Evolutionary conservation across 1,140 invertebrate species (phyloP), one percentile per base, ranked within the genome.

Genomic region (Brachionus rotundiformis): DNA sequence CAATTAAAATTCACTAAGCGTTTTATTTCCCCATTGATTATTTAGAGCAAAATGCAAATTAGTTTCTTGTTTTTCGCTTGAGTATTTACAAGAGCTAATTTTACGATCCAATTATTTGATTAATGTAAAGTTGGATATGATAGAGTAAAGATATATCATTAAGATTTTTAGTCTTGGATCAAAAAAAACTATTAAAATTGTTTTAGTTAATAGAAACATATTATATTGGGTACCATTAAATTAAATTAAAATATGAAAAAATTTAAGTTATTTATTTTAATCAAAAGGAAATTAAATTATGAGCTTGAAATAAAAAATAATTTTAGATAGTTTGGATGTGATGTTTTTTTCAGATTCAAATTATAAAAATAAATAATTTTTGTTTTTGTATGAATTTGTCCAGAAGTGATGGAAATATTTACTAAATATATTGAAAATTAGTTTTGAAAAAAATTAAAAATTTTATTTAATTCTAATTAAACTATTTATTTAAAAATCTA

Each of bases 1-100:
- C 31, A 68, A 68, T 68, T 19, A 68, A 68, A 33, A 33, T 68
- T 68, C n/a, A 68, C 31, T 68, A 68, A 68, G 63, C 2, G 29
- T 68, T 68, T 68, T 68, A n/a, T n/a, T 61, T 31, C 27, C 31
- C 31, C 31, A 63, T 29, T 63, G 59, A 63, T 29, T 63, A 29
- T 29, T 63, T 63, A 29, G 59, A 29, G 19, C 29, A 68, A 68
- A 68, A 68, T 68, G 63, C 29, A 68, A 68, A 68, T 68, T 68
- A 68, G 63, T 27, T 33, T 19, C 23, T 63, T n/a, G 11, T 11
- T 33, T 63, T 27, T 63, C 59, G 25, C 25, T 63, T 68, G 25
- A 68, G 25, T 68, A 16, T 68, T 68, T 11, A 27, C 47, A 49
- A 49, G 47, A 49, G 8, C 11, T 5, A 16, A 31, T 68, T 68